Conservation (phyloP, 1,140 invertebrate genomes). For the Drosophila mauritiana region DNA sequence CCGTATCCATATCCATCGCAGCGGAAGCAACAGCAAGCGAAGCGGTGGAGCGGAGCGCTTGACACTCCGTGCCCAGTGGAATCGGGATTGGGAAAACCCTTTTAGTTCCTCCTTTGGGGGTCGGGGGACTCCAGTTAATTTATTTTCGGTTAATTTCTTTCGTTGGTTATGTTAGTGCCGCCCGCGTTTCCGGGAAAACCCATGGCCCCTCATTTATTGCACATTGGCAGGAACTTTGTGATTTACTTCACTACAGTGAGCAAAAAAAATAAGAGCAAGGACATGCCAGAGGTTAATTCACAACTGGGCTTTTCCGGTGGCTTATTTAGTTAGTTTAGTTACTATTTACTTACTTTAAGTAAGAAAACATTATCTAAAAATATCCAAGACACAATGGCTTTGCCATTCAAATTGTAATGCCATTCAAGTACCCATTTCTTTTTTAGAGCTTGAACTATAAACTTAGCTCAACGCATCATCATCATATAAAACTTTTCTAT, state of each 20-base stretch:
- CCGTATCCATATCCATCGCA: constrained; percentile 20
- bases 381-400: too few relatives aligned
- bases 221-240: constrained; percentile 68
- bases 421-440: too few relatives aligned
- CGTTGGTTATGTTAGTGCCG: constrained; percentile 74
- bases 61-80: constrained; percentile 27
- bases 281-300: constrained; percentile 6
- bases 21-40: constrained; percentile 26
- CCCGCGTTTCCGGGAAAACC: constrained; percentile 36
- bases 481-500: too few relatives aligned
- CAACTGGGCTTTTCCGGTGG: neutral
- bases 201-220: constrained; percentile 63
- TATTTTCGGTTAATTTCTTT: constrained; percentile 80
- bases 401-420: too few relatives aligned
- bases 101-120: constrained; percentile 4
- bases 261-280: constrained; percentile 4
- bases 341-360: too few relatives aligned
- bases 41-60: constrained; percentile 19
- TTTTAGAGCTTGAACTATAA: too few relatives aligned
- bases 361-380: too few relatives aligned
- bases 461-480: too few relatives aligned
- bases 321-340: too few relatives aligned
- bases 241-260: constrained; percentile 36
- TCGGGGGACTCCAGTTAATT: constrained; percentile 65
- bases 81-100: constrained; percentile 23